These are phyloP conservation scores for Drosophila mayri DNA, from an alignment of 1,140 invertebrate genomes.

Conservation along the genomic window DNA sequence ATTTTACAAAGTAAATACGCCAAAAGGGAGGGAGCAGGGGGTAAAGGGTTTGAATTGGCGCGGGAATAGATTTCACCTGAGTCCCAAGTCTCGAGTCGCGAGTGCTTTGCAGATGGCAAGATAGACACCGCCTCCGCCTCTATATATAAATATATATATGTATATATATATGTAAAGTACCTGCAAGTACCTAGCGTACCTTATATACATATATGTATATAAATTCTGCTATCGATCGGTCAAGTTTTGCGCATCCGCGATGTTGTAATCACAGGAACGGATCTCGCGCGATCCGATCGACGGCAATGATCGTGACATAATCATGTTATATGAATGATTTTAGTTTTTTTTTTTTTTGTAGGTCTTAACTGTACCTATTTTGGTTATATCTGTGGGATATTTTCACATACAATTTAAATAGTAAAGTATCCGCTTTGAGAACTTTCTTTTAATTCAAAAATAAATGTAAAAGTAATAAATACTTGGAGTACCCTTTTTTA, in stretches of 20 bases:
- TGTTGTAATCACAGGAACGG: conserved; percentile 40
- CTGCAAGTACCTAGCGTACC: conserved; percentile 4
- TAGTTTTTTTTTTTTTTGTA: not conserved
- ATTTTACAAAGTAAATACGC: conserved; percentile 45
- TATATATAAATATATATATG: not conserved
- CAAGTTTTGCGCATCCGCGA: conserved; percentile 32
- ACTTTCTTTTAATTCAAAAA: not conserved
- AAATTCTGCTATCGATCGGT: conserved; percentile 40
- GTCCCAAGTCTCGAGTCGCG: conserved; percentile 23
- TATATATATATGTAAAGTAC: not conserved
- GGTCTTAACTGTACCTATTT: conserved; percentile 23
- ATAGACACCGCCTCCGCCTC: conserved; percentile 3
- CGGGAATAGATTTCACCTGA: conserved; percentile 42
- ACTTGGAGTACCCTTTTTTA: too few species aligned
- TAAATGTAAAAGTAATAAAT: too few species aligned
- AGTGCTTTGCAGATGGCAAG: conserved; percentile 35
- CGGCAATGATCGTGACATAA: conserved; percentile 34
- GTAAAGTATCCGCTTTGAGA: not conserved
- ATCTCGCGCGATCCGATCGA: conserved; percentile 36
- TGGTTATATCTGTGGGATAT: not conserved
- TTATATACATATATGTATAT: conserved; percentile 23
- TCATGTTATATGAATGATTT: conserved; percentile 40
- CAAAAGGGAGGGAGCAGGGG: not conserved
- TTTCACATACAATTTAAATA: not conserved
- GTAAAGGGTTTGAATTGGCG: conserved; percentile 5